phyloP scores from a whole-genome alignment of 2,797 vertebrate species.

The Acanthurus tractus region DNA sequence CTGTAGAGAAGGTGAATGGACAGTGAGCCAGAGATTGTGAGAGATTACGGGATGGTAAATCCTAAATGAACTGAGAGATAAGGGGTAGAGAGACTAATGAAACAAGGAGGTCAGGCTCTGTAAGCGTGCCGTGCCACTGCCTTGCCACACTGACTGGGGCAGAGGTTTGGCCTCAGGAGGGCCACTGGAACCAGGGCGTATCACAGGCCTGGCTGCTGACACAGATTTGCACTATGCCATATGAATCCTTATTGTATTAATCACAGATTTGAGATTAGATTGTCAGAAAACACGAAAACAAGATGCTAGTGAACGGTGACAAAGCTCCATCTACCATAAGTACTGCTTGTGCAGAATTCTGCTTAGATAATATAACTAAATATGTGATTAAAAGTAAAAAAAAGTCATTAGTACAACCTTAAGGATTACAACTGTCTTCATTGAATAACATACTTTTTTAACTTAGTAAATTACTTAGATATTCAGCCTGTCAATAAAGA shows the following conservation, averaged over 20 bases:
- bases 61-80: constrained; percentile 70
- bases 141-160: constrained; percentile 48
- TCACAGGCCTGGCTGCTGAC: constrained; percentile 40
- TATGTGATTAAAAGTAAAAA: background rate
- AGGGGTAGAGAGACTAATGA: constrained; percentile 42
- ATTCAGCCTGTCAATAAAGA: background rate
- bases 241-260: constrained; percentile 24
- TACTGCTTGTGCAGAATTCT: background rate
- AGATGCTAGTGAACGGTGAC: background rate
- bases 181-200: constrained; percentile 23
- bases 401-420: background rate
- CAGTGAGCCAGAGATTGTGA: constrained; percentile 55
- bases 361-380: background rate
- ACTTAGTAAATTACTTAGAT: background rate
- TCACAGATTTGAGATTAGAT: constrained; percentile 42
- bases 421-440: background rate
- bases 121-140: constrained; percentile 58
- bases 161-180: constrained; percentile 32
- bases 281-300: constrained; percentile 38
- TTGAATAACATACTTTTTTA: background rate
- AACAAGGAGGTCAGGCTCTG: constrained; percentile 60
- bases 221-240: constrained; percentile 47
- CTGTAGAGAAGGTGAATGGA: constrained; percentile 53
- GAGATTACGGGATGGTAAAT: constrained; percentile 74
- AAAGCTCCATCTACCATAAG: background rate